Evolutionary conservation across 2,888 invertebrate genomes (phyloP).

Genomic region (Spilarctia lutea): DNA sequence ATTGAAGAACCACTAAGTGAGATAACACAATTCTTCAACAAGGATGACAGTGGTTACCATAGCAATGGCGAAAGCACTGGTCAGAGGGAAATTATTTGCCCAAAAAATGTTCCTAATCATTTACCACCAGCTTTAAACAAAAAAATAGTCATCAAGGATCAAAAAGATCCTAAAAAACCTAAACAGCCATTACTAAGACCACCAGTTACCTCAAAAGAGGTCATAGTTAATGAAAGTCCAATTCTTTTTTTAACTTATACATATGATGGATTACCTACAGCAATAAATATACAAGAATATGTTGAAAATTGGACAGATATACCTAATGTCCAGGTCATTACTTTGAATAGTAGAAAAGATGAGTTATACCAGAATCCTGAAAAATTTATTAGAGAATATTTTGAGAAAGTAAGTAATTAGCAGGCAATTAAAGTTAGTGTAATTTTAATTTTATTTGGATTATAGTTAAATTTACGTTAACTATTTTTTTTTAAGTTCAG

Average conservation of each 20-base stretch:
- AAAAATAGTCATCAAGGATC: constrained; percentile 60
- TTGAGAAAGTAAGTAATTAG: constrained; percentile 81
- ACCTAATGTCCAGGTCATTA: constrained; percentile 71
- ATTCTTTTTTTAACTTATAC: constrained; percentile 84
- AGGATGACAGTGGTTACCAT: constrained; percentile 80
- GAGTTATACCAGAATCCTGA: constrained; percentile 84
- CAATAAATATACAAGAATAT: constrained; percentile 79
- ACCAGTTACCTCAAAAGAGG: constrained; percentile 52
- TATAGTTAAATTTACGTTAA: too few relatives aligned
- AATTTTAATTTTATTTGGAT: not conserved
- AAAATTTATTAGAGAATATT: constrained; percentile 85
- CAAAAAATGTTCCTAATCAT: constrained; percentile 72
- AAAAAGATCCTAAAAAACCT: constrained; percentile 64
- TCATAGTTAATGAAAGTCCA: constrained; percentile 64
- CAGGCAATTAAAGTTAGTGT: not conserved
- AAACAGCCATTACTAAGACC: constrained; percentile 59
- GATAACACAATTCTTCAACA: constrained; percentile 73
- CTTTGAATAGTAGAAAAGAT: constrained; percentile 80
- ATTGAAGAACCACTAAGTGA: constrained; percentile 75
- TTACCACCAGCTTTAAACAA: constrained; percentile 78
- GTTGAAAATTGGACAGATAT: constrained; percentile 79
- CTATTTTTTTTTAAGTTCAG: too few relatives aligned
- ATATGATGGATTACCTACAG: constrained; percentile 82
- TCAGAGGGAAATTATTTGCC: constrained; percentile 73
- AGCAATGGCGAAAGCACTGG: constrained; percentile 69